Evolutionary conservation across 1,140 invertebrate species (phyloP), one percentile per base, ranked within the genome.

Genomic region (Formica exsecta): DNA sequence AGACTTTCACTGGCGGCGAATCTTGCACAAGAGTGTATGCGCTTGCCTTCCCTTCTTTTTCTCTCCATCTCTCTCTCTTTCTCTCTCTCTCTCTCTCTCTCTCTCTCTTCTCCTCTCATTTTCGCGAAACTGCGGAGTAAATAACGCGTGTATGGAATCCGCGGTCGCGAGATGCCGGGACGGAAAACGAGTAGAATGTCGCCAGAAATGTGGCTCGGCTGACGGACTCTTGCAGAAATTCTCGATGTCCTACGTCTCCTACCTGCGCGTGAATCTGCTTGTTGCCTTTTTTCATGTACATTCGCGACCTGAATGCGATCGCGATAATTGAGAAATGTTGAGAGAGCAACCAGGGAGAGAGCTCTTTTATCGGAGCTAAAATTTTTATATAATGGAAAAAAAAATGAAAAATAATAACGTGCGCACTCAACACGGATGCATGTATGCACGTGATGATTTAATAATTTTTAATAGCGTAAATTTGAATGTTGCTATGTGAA

Each of bases 111-210:
- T 87, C 80, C 87, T 81, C 85, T 87, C 86, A 90, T 90, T 90
- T 90, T 90, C 89, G 64, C 89, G 76, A 90, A 91, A 92, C 81
- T 54, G 90, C 87, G 88, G 79, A 68, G 89, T 88, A 91, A 92
- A 92, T 92, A 92, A 91, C 87, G 91, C 87, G 85, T 86, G 89
- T 86, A 81, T 83, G 81, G 85, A 92, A 92, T 91, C 91, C 85
- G 86, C 83, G 66, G 59, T 54, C 79, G 62, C 73, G 59, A 75
- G 75, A 87, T 81, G 68, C 64, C 89, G 81, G 19, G 79, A 71
- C 76, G 89, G 65, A 88, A 88, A 88, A 86, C 51, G 71, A 81
- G 74, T 85, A 87, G 89, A 90, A 90, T 90, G 89, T 70, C 80
- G 59, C 29, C 81, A 90, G 91, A 92, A 92, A 91, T 92, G 91